Conservation (phyloP, 2,888 invertebrate species). For the Deilephila elpenor region DNA sequence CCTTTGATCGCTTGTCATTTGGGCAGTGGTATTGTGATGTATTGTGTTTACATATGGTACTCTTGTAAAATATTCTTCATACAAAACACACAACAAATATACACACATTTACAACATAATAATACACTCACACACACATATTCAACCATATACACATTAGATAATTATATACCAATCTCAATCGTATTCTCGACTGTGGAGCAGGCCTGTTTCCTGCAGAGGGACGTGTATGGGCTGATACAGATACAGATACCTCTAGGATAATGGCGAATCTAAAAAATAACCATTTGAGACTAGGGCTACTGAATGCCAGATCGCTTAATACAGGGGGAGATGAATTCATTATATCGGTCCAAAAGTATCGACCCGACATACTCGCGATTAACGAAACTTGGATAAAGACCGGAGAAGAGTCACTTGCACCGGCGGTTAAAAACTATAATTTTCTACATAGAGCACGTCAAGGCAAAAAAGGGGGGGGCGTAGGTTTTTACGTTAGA, state of each 20-base stretch:
- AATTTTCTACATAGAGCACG: conserved; percentile 2
- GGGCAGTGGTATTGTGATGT: neutral
- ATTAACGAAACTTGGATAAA: conserved; percentile 10
- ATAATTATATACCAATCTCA: neutral
- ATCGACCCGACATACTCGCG: neutral
- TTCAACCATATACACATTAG: neutral
- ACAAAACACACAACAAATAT: neutral
- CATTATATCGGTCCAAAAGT: neutral
- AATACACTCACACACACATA: neutral
- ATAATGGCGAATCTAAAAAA: neutral
- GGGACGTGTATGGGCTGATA: too few relatives aligned
- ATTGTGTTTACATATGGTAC: neutral
- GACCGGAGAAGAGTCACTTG: conserved; percentile 3
- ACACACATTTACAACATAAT: neutral
- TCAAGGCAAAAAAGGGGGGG: neutral
- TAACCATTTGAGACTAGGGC: neutral
- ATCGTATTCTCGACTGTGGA: too few relatives aligned
- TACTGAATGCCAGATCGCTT: neutral
- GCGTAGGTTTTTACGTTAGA: neutral
- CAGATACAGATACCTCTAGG: too few relatives aligned
- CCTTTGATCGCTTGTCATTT: neutral
- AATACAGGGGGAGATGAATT: conserved; percentile 1
- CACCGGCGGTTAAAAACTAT: neutral
- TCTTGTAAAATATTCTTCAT: neutral
- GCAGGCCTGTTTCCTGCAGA: too few relatives aligned